phyloP scores from a whole-genome alignment of 2,888 invertebrate species.

The Clitarchus hookeri region DNA sequence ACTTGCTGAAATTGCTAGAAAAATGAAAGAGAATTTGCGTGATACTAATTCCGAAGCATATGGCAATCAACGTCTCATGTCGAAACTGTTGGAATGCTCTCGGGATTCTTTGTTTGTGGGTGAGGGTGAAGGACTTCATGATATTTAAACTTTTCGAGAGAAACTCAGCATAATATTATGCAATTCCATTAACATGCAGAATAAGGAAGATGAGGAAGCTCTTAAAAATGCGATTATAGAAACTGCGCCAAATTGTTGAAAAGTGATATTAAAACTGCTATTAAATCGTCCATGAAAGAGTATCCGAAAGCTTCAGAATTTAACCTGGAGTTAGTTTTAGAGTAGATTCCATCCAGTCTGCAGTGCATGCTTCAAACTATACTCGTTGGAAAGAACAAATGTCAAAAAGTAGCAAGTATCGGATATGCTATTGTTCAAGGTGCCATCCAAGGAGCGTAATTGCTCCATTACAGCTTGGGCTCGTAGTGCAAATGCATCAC shows the following conservation, averaged over 20 bases:
- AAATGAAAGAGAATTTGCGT: no score
- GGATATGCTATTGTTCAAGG: no score
- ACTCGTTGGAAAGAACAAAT: background rate
- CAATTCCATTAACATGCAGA: background rate
- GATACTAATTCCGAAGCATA: no score
- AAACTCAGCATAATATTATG: background rate
- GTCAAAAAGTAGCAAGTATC: background rate
- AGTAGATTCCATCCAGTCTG: background rate
- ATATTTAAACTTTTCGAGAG: background rate
- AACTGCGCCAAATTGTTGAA: background rate
- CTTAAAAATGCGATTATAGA: constrained; percentile 6
- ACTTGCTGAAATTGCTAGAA: no score
- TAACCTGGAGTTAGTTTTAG: background rate
- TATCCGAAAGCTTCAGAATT: background rate
- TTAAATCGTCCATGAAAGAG: background rate
- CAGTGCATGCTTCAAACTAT: background rate
- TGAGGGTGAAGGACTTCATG: background rate
- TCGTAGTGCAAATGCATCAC: constrained; percentile 4
- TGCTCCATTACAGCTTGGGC: constrained; percentile 2
- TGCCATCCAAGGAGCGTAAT: background rate
- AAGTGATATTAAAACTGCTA: background rate
- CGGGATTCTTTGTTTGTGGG: no score
- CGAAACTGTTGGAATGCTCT: no score
- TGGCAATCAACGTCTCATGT: no score
- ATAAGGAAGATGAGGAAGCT: background rate